A percentile compares a stretch with the other conserved stretches of the same genome.
Conservation (phyloP, 2,888 invertebrate species). For the Cremastinae sp. region DNA sequence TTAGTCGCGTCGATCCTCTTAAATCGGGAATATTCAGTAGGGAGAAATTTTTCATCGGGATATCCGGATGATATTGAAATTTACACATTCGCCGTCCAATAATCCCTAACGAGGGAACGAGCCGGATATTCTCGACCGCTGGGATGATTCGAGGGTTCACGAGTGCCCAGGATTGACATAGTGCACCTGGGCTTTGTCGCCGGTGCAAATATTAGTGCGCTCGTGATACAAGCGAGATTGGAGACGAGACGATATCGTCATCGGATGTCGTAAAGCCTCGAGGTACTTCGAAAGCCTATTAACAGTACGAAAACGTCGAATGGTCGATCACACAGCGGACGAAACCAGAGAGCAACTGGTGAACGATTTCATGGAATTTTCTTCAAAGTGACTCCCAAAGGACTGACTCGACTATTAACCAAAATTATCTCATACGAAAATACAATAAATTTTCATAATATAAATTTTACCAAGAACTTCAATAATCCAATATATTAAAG, state of each 20-base stretch:
- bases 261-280: background rate
- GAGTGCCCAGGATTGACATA: background rate
- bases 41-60: no score
- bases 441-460: no score
- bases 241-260: conserved; percentile 3
- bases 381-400: no score
- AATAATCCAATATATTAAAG: no score
- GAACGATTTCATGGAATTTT: conserved; percentile 4
- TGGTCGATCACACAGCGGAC: conserved; percentile 7
- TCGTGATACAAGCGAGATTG: background rate
- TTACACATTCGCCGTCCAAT: no score
- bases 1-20: no score
- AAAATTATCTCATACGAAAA: no score
- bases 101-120: no score
- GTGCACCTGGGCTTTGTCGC: conserved; percentile 18
- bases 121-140: background rate
- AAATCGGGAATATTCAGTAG: no score
- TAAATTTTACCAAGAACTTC: no score
- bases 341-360: conserved; percentile 16
- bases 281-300: conserved; percentile 13
- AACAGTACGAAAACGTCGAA: conserved; percentile 11
- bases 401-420: no score
- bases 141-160: background rate
- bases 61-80: no score
- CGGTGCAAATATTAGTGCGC: conserved; percentile 25